These are phyloP conservation scores for Doris montereyensis DNA, from an alignment of 2,888 invertebrate genomes.

Conservation along the genomic window DNA sequence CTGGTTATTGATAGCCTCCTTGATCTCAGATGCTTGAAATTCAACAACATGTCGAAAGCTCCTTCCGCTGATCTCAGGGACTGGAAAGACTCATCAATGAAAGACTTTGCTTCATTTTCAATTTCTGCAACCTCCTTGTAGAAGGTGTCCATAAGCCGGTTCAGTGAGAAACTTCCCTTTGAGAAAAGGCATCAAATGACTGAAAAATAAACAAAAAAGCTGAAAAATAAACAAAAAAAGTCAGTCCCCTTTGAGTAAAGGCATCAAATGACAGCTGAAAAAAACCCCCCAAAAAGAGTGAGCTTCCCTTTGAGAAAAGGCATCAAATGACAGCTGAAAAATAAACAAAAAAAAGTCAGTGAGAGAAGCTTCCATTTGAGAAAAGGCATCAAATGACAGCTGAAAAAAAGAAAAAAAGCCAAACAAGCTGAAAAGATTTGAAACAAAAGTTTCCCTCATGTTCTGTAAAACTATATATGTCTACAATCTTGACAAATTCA, in stretches of 20 bases:
- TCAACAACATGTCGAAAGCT: conserved; percentile 84
- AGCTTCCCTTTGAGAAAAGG: conserved; percentile 84
- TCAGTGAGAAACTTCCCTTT: conserved; percentile 88
- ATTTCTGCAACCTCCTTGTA: conserved; percentile 82
- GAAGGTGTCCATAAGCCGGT: conserved; percentile 84
- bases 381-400: conserved; percentile 89
- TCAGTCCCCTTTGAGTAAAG: conserved; percentile 83
- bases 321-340: no score
- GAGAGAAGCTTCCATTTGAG: conserved; percentile 83
- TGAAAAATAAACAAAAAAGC: no score
- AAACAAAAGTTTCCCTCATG: no score
- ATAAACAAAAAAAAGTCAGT: no score
- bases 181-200: conserved; percentile 87
- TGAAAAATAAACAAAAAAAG: no score
- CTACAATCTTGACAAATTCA: no score
- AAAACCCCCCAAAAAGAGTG: no score
- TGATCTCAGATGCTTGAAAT: conserved; percentile 86
- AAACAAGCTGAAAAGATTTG: no score
- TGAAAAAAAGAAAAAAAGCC: no score
- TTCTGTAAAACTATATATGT: no score
- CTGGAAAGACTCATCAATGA: conserved; percentile 89
- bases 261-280: conserved; percentile 82
- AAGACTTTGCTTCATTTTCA: conserved; percentile 86
- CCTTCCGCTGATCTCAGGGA: conserved; percentile 86
- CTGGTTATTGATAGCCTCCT: conserved; percentile 82